phyloP scores from a whole-genome alignment of 2,888 invertebrate species.

The Polydesmus complanatus region DNA sequence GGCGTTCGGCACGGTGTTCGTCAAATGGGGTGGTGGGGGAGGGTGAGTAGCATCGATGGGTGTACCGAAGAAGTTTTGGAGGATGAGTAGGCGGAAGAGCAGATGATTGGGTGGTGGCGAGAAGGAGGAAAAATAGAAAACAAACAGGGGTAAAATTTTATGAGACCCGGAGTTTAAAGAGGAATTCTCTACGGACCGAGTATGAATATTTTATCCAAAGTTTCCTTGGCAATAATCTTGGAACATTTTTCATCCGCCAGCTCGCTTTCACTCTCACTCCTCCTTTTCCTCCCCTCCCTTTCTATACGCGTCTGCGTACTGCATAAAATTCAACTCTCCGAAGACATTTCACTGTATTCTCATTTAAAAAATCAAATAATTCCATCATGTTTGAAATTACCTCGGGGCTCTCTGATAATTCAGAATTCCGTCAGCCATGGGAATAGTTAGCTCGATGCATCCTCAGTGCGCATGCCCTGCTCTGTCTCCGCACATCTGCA shows the following conservation, averaged over 20 bases:
- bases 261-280: not conserved
- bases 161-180: constrained; percentile 7
- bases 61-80: not conserved
- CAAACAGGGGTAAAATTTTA: constrained; percentile 11
- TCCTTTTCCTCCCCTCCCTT: not conserved
- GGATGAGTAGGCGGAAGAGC: not conserved
- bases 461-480: not conserved
- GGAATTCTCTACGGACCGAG: constrained; percentile 11
- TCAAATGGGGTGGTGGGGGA: not conserved
- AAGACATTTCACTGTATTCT: not conserved
- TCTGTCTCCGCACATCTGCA: too few relatives aligned
- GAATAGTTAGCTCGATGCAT: not conserved
- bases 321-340: not conserved
- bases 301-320: too few relatives aligned
- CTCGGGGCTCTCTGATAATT: constrained; percentile 17
- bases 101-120: not conserved
- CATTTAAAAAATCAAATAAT: constrained; percentile 15
- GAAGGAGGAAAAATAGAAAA: constrained; percentile 9
- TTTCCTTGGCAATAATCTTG: constrained; percentile 17
- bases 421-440: constrained; percentile 5
- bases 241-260: constrained; percentile 16
- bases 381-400: constrained; percentile 12
- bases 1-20: too few relatives aligned
- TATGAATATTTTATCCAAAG: constrained; percentile 18
- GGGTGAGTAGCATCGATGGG: not conserved